Percentiles rank a stretch among this genome's conserved stretches.
These are phyloP conservation scores for Alloplasta piceator DNA, from an alignment of 2,888 invertebrate genomes.

Conservation along the genomic window DNA sequence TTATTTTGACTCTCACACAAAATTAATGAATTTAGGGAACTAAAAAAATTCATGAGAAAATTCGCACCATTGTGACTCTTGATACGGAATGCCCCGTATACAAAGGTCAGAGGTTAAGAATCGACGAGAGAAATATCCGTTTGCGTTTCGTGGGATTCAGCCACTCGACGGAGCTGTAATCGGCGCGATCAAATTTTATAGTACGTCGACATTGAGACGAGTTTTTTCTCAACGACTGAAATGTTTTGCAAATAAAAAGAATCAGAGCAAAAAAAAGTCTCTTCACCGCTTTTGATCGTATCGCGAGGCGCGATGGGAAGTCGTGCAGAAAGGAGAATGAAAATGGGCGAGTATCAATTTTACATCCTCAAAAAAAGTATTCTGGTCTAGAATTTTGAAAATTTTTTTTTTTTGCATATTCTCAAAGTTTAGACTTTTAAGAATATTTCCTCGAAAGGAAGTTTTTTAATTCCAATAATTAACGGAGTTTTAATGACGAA, in stretches of 20 bases:
- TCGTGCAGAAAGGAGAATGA: background rate
- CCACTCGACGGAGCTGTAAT: slow-evolving; percentile 21
- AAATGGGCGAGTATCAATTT: background rate
- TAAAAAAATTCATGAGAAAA: no score
- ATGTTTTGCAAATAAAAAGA: background rate
- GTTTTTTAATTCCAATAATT: no score
- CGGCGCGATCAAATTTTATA: background rate
- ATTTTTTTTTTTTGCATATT: no score
- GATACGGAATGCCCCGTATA: background rate
- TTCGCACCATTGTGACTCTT: no score
- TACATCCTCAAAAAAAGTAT: background rate
- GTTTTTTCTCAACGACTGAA: background rate
- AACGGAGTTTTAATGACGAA: no score
- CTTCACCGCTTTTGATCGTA: no score
- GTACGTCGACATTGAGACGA: background rate
- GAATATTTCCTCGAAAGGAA: no score
- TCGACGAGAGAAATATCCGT: slow-evolving; percentile 14
- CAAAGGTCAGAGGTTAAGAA: slow-evolving; percentile 14
- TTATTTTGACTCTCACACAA: no score
- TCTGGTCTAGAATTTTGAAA: no score
- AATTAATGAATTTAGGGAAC: no score
- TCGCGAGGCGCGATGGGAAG: no score
- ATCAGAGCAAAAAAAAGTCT: background rate
- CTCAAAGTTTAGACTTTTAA: no score
- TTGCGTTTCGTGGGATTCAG: slow-evolving; percentile 28